A percentile compares a stretch with the other conserved stretches of the same genome.
phyloP scores from a whole-genome alignment of 2,113 vertebrate genomes.

The Microcebus tavaratra region DNA sequence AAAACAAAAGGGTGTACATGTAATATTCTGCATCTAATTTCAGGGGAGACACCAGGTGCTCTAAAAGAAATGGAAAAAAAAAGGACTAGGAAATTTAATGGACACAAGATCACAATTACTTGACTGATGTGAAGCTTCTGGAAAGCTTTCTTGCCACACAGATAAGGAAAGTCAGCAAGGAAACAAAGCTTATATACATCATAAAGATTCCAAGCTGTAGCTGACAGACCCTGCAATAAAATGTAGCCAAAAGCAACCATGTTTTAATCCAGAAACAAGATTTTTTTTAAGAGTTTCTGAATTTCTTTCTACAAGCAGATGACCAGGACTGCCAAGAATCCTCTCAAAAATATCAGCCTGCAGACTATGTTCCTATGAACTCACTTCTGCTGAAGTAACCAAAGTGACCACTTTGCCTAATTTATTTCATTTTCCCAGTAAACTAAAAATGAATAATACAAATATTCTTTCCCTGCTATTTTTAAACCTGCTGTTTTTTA shows the following conservation, averaged over 20 bases:
- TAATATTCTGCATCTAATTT: neutral
- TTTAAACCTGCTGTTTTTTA: neutral
- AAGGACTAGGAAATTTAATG: neutral
- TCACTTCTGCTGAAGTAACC: neutral
- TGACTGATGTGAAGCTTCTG: neutral
- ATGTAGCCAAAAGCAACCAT: neutral
- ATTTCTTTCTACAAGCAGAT: neutral
- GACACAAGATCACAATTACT: neutral
- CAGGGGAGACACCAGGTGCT: neutral
- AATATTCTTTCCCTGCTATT: neutral
- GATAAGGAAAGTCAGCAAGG: neutral
- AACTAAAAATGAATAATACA: neutral
- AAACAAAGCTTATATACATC: neutral
- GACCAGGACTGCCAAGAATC: neutral
- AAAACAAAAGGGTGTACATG: neutral
- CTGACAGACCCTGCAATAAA: neutral
- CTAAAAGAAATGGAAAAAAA: neutral
- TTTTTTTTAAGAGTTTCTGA: neutral
- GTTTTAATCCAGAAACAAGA: constrained; percentile 28
- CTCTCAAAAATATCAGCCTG: neutral
- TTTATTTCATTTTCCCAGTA: neutral
- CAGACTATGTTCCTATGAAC: neutral
- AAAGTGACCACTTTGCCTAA: neutral
- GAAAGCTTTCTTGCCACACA: neutral
- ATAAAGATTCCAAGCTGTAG: neutral